Percentiles rank a stretch among this genome's conserved stretches.
phyloP scores from a whole-genome alignment of 2,888 invertebrate species.

The Apeira syringaria region DNA sequence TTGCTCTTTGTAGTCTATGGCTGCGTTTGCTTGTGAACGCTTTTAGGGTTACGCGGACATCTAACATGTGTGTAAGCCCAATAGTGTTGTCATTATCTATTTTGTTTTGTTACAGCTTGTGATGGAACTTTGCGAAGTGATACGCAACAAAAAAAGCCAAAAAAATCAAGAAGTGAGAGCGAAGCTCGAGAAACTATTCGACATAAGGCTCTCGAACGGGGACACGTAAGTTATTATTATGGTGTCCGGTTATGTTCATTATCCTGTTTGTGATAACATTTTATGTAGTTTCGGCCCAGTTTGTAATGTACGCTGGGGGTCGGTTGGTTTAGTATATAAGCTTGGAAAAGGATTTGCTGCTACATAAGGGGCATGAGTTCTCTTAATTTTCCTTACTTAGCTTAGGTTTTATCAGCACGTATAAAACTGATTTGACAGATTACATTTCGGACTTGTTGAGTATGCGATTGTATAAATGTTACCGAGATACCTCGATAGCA shows the following conservation, averaged over 20 bases:
- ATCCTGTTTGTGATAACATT: slow-evolving; percentile 3
- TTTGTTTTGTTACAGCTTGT: slow-evolving; percentile 51
- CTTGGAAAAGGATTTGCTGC: not conserved
- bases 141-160: slow-evolving; percentile 51
- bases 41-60: too few species aligned
- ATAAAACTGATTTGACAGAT: too few species aligned
- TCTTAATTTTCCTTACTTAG: too few species aligned
- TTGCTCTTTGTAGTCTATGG: too few species aligned
- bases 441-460: too few species aligned
- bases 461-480: too few species aligned
- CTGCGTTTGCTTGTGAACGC: too few species aligned
- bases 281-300: not conserved
- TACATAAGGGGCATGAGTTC: too few species aligned
- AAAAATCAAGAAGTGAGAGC: slow-evolving; percentile 53
- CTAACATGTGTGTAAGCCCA: too few species aligned
- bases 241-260: slow-evolving; percentile 11
- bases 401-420: too few species aligned
- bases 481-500: too few species aligned
- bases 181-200: slow-evolving; percentile 62
- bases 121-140: slow-evolving; percentile 61
- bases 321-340: not conserved
- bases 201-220: slow-evolving; percentile 66
- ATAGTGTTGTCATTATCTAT: too few species aligned
- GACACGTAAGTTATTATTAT: slow-evolving; percentile 64
- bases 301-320: not conserved